phyloP scores from a whole-genome alignment of 2,888 invertebrate species.

The Diarsia rubi region DNA sequence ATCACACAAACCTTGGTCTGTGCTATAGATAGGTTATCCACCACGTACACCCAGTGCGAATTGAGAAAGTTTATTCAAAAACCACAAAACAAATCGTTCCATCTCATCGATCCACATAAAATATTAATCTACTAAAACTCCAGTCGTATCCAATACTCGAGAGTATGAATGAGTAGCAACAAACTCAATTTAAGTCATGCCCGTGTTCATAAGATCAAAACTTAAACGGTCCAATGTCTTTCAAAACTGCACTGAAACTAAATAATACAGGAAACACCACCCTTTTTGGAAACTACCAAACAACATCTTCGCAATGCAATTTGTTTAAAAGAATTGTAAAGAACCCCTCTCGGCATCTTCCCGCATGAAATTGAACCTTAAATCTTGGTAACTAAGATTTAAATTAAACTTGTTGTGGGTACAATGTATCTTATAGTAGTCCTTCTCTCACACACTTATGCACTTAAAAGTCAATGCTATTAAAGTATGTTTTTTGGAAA shows the following conservation, averaged over 20 bases:
- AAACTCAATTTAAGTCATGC: slow-evolving; percentile 56
- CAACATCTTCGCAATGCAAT: slow-evolving; percentile 78
- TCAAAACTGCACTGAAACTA: slow-evolving; percentile 64
- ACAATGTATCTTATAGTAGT: slow-evolving; percentile 59
- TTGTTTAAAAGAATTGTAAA: slow-evolving; percentile 78
- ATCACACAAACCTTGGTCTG: background rate
- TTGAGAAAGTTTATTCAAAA: background rate
- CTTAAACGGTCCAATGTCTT: slow-evolving; percentile 65
- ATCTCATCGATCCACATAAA: background rate
- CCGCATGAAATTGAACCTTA: slow-evolving; percentile 60
- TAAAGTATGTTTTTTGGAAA: slow-evolving; percentile 50
- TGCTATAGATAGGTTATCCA: background rate
- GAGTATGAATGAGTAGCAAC: slow-evolving; percentile 28
- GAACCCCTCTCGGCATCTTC: slow-evolving; percentile 62
- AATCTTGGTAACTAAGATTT: slow-evolving; percentile 44
- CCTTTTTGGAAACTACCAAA: slow-evolving; percentile 73
- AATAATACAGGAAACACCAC: slow-evolving; percentile 68
- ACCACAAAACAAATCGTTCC: background rate
- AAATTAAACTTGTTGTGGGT: slow-evolving; percentile 41
- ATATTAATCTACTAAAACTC: background rate
- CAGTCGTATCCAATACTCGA: background rate
- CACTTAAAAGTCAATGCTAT: slow-evolving; percentile 59
- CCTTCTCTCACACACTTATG: slow-evolving; percentile 54
- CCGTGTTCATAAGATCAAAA: slow-evolving; percentile 63
- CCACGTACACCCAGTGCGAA: background rate